Base-by-base conservation (phyloP, 1,140 invertebrate species). In the Pectinophora gossypiella region DNA sequence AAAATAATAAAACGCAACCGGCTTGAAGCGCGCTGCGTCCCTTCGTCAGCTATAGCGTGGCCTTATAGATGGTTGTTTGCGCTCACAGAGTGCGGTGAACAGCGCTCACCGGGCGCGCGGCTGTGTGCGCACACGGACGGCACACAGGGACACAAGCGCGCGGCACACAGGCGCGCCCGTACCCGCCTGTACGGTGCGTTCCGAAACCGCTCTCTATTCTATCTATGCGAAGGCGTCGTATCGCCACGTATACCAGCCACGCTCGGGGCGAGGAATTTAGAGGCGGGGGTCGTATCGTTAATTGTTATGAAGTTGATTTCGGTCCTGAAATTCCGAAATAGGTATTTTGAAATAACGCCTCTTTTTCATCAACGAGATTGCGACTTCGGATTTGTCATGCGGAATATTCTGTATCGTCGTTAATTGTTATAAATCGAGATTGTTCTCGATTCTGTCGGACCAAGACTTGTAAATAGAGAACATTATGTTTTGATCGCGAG, bases 61-160 rank as follows among this genome's bases (percentile, higher is more conserved):
- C 84, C 84, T 87, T 87, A 87, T 87, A 87, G 84, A 86, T 86
- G 83, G 83, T 86, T 86, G 83, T 86, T 86, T 86, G 83, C 83
- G 83, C 83, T 86, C 83, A 86, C 83, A 86, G 83, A 86, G 83
- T 86, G 83, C 83, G 81, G 83, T 86, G 83, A 86, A 86, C 83
- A 86, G 83, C 83, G 83, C 83, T 86, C 83, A 85, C 80, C 82
- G 80, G 79, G 72, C 64, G 46, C 68, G 64, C 51, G 68, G n/a
- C 57, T 61, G 83, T 86, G 83, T 83, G 81, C 54, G 78, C 60
- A 75, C 66, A 61, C 67, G 61, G 58, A 64, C 74, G 60, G 66
- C 76, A 72, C 76, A 72, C 73, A 55, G 45, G 4, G n/a, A 23
- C 59, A 45, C 19, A 38, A 50, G 18, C 48, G 15, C 62, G 52